Conservation (phyloP, 1,140 invertebrate species). For the Procambarus virginalis region DNA sequence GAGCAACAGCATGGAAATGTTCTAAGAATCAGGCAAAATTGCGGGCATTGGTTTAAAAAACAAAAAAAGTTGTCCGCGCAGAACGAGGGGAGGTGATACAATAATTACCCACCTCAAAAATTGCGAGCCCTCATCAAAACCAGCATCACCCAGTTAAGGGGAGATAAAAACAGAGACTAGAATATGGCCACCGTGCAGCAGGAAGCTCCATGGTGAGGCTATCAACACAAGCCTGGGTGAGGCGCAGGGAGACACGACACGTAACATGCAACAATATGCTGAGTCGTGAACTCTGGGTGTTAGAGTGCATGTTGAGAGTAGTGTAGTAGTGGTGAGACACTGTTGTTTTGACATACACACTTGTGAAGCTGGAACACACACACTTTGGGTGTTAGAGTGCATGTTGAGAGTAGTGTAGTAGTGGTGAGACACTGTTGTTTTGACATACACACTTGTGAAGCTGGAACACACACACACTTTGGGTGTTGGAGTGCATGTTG, state of each 20-base stretch:
- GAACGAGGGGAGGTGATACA: constrained; percentile 33
- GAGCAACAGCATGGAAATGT: too few relatives aligned
- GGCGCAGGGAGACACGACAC: background rate
- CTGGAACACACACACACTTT: too few relatives aligned
- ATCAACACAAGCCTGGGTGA: background rate
- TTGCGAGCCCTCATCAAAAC: constrained; percentile 52
- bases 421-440: too few relatives aligned
- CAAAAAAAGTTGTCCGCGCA: background rate
- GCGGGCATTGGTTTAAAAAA: background rate
- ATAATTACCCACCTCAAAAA: constrained; percentile 35
- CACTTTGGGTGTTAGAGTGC: too few relatives aligned
- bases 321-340: too few relatives aligned
- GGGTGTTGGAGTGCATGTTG: too few relatives aligned
- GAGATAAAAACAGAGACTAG: background rate
- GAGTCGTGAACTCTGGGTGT: too few relatives aligned
- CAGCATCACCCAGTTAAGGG: background rate
- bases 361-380: too few relatives aligned
- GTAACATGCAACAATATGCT: background rate
- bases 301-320: too few relatives aligned
- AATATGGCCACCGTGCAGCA: constrained; percentile 51
- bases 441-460: too few relatives aligned
- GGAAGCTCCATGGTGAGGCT: constrained; percentile 43
- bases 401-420: too few relatives aligned
- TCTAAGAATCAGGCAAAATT: background rate
- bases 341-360: too few relatives aligned